A percentile compares a stretch with the other conserved stretches of the same genome.
phyloP scores from a whole-genome alignment of 2,797 vertebrate species.

The Diglossa cyanea region DNA sequence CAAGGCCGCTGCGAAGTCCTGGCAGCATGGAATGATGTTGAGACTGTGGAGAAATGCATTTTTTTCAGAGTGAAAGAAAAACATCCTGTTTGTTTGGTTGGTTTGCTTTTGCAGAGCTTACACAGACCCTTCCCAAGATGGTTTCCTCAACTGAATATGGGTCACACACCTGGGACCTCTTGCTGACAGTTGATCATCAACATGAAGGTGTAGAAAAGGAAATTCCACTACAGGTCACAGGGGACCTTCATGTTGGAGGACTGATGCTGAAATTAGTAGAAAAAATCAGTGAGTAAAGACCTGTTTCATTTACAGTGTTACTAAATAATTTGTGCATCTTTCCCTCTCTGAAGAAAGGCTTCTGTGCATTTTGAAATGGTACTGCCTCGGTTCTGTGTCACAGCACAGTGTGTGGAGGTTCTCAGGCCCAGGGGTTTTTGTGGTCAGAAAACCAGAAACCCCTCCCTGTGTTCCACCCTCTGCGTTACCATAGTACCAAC shows the following conservation, averaged over 20 bases:
- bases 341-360: background rate
- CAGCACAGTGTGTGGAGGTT: rapidly evolving
- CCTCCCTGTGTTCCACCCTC: background rate
- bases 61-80: background rate
- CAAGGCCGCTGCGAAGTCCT: background rate
- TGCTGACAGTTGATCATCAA: constrained; percentile 83
- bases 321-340: background rate
- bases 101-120: constrained; percentile 18
- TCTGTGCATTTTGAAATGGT: background rate
- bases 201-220: constrained; percentile 73
- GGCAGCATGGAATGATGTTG: background rate
- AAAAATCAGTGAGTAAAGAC: constrained; percentile 86
- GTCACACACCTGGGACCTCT: constrained; percentile 89
- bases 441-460: background rate
- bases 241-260: constrained; percentile 92
- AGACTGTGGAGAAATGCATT: background rate
- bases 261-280: constrained; percentile 97
- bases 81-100: background rate
- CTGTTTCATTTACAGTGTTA: background rate
- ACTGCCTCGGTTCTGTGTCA: background rate
- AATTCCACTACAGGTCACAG: constrained; percentile 83
- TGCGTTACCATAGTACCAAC: background rate
- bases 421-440: background rate
- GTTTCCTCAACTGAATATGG: constrained; percentile 78
- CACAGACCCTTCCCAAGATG: constrained; percentile 71